Percentiles rank a stretch among this genome's conserved stretches.
phyloP scores from a whole-genome alignment of 2,113 vertebrate species.

The Cavia aperea region DNA sequence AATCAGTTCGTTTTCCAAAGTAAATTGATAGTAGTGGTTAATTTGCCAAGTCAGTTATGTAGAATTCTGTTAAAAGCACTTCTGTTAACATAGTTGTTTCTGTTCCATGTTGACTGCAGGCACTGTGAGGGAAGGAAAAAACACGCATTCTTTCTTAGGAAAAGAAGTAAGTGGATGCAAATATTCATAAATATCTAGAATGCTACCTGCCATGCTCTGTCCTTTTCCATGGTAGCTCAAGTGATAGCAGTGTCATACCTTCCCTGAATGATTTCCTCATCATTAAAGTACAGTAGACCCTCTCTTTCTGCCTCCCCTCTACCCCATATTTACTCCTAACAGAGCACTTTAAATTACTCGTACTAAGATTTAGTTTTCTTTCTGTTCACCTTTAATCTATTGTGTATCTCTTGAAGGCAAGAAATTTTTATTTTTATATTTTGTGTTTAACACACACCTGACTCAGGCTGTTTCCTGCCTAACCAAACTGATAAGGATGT shows the following conservation, averaged over 20 bases:
- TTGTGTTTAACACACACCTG: background rate
- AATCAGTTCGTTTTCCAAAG: slow-evolving; percentile 44
- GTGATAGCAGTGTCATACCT: background rate
- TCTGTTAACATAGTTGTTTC: background rate
- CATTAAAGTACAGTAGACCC: background rate
- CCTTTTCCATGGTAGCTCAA: background rate
- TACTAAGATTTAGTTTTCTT: background rate
- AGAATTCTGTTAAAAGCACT: background rate
- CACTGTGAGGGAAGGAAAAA: background rate
- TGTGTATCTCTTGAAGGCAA: background rate
- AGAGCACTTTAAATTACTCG: background rate
- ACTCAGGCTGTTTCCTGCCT: background rate
- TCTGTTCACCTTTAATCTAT: background rate
- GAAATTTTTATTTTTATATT: background rate
- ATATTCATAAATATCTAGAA: slow-evolving; percentile 9
- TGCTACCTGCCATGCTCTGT: background rate
- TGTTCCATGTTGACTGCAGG: background rate
- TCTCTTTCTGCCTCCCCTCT: background rate
- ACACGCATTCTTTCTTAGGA: background rate
- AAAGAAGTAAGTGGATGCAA: background rate
- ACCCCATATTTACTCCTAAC: background rate
- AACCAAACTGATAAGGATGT: background rate
- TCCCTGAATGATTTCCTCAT: background rate
- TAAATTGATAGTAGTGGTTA: slow-evolving; percentile 24
- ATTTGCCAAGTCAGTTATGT: slow-evolving; percentile 34